phyloP scores from a whole-genome alignment of 2,113 vertebrate genomes.

The Myotis davidii region DNA sequence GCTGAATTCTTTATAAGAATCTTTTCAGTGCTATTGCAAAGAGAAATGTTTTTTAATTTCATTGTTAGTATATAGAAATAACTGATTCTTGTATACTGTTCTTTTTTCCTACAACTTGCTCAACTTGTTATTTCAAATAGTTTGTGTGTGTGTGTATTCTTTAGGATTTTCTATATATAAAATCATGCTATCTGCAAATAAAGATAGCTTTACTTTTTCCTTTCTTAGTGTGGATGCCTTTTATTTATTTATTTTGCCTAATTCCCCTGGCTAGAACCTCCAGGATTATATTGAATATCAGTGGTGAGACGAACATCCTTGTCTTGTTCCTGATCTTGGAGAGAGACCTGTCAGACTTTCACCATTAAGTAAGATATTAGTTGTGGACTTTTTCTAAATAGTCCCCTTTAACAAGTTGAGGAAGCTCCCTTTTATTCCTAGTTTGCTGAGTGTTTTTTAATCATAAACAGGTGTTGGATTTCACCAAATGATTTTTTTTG shows the following conservation, averaged over 20 bases:
- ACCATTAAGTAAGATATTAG: slow-evolving; percentile 25
- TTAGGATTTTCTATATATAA: not conserved
- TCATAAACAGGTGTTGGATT: slow-evolving; percentile 2
- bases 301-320: not conserved
- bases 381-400: slow-evolving; percentile 5
- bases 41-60: slow-evolving; percentile 31
- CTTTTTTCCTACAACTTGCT: not conserved
- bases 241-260: slow-evolving; percentile 9
- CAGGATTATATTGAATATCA: not conserved
- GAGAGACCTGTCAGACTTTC: slow-evolving; percentile 22
- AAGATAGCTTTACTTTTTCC: slow-evolving; percentile 24
- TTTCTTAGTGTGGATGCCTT: not conserved
- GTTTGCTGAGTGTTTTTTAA: slow-evolving; percentile 23
- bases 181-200: not conserved
- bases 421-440: not conserved
- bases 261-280: not conserved
- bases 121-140: not conserved
- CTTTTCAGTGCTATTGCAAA: not conserved
- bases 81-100: not conserved
- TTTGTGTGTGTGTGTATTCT: not conserved
- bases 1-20: slow-evolving; percentile 19
- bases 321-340: not conserved
- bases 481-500: slow-evolving; percentile 10
- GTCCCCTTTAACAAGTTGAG: not conserved
- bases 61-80: not conserved